phyloP scores from a whole-genome alignment of 2,113 vertebrate species.

The Tylochromis polylepis region DNA sequence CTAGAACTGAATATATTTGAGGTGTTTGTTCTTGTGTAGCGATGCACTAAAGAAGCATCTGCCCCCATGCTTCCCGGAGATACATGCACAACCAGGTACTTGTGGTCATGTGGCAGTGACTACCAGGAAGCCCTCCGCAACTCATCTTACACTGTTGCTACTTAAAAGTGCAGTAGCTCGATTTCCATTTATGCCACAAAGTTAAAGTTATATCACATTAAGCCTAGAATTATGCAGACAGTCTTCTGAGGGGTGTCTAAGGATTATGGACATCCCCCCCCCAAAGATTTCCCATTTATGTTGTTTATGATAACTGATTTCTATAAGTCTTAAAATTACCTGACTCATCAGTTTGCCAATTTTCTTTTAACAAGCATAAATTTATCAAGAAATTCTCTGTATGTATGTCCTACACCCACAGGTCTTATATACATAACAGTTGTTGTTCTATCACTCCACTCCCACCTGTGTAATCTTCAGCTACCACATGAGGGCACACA shows the following conservation, averaged over 20 bases:
- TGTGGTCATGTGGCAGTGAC: neutral
- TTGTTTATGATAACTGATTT: neutral
- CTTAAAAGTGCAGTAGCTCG: neutral
- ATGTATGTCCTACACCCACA: neutral
- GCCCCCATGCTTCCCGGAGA: neutral
- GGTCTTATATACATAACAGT: neutral
- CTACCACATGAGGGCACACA: constrained; percentile 41
- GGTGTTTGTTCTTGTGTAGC: neutral
- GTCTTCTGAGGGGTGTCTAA: neutral
- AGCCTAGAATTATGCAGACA: neutral
- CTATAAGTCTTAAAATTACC: neutral
- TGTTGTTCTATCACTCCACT: neutral
- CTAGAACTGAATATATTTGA: neutral
- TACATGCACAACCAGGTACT: neutral
- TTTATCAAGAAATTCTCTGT: neutral
- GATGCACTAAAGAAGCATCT: neutral
- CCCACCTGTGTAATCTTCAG: neutral
- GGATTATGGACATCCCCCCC: neutral
- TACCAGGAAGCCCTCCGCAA: neutral
- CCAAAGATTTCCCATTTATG: neutral
- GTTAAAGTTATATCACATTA: neutral
- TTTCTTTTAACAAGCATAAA: neutral
- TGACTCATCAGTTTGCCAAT: neutral
- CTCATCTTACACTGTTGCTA: neutral
- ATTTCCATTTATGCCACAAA: neutral